A percentile compares a stretch with the other conserved stretches of the same genome.
Evolutionary conservation across 2,113 vertebrate genomes (phyloP).

Genomic region (Phyllostomus hastatus): DNA sequence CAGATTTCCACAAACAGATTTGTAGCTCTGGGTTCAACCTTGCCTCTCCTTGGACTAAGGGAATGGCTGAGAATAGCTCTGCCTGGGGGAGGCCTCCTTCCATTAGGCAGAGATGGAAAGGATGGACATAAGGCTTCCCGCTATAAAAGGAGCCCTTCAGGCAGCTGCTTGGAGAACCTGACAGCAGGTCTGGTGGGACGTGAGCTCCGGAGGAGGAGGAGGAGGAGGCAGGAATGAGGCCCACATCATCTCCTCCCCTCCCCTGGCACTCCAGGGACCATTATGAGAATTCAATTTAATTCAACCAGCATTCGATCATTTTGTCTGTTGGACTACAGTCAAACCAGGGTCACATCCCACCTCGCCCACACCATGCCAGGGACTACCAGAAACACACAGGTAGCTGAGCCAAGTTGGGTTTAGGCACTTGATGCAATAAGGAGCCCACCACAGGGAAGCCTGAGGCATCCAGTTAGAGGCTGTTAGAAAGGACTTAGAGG

Average conservation of each 20-base stretch:
- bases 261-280: neutral
- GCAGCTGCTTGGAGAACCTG: neutral
- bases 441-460: neutral
- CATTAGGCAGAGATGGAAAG: neutral
- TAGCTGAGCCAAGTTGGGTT: neutral
- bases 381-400: neutral
- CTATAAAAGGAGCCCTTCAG: neutral
- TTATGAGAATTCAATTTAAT: neutral
- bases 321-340: neutral
- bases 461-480: neutral
- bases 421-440: neutral
- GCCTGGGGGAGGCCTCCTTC: neutral
- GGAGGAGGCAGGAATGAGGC: neutral
- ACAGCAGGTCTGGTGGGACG: too few species aligned
- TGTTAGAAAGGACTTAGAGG: neutral
- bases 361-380: neutral
- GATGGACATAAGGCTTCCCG: neutral
- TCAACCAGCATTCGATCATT: neutral
- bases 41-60: neutral
- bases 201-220: neutral
- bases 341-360: accelerated
- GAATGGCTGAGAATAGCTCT: neutral
- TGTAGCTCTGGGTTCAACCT: neutral
- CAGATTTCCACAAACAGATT: neutral
- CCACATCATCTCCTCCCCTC: neutral